phyloP scores from a whole-genome alignment of 1,140 invertebrate genomes.

The Polypedilum vanderplanki region DNA sequence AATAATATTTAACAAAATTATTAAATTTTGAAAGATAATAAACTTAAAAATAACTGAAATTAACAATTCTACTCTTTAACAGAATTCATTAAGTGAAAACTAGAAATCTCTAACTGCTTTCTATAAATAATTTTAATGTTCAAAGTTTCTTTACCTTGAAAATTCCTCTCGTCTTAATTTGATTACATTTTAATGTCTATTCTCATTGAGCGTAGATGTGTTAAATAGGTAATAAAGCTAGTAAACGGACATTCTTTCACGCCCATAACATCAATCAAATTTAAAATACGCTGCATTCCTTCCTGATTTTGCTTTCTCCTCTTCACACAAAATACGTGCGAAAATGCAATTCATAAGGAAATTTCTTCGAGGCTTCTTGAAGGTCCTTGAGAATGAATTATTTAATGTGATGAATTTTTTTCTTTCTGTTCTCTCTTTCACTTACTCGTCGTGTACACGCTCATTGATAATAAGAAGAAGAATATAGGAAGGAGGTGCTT shows the following conservation, averaged over 20 bases:
- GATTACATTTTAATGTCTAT: not conserved
- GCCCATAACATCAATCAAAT: too few relatives aligned
- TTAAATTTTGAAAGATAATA: too few relatives aligned
- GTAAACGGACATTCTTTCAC: not conserved
- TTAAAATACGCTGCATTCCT: too few relatives aligned
- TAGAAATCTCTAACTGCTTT: too few relatives aligned
- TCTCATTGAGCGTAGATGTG: not conserved
- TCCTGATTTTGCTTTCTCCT: too few relatives aligned
- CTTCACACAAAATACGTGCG: too few relatives aligned
- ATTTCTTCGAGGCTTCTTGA: not conserved
- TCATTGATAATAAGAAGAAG: slow-evolving; percentile 2
- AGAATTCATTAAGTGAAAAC: too few relatives aligned
- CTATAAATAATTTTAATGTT: too few relatives aligned
- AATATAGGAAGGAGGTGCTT: slow-evolving; percentile 25
- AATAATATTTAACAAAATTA: too few relatives aligned
- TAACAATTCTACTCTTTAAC: too few relatives aligned
- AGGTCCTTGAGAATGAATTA: slow-evolving; percentile 6
- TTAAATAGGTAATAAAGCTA: not conserved
- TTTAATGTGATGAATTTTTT: slow-evolving; percentile 21
- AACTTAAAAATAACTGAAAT: too few relatives aligned
- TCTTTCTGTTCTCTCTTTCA: not conserved
- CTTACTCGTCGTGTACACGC: not conserved
- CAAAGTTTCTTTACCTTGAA: too few relatives aligned
- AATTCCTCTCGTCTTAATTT: not conserved
- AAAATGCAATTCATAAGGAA: not conserved